These are phyloP conservation scores for Diploptera punctata DNA, from an alignment of 2,888 invertebrate genomes.

Conservation along the genomic window DNA sequence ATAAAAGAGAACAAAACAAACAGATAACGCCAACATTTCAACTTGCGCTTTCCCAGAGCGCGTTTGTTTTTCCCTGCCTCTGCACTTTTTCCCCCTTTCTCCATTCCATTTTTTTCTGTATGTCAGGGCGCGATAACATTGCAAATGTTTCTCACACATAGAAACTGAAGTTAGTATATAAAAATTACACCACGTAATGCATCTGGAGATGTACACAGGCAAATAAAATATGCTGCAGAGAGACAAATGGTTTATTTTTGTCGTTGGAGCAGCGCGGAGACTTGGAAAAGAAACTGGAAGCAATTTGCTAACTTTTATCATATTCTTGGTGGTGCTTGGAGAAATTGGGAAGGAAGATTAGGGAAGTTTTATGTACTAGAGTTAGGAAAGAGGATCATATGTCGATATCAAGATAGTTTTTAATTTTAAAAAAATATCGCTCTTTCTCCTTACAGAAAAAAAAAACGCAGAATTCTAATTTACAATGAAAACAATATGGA, in stretches of 20 bases:
- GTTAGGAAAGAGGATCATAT: too few relatives aligned
- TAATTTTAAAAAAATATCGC: too few relatives aligned
- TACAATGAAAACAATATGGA: too few relatives aligned
- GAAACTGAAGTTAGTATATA: not conserved
- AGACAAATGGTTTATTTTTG: not conserved
- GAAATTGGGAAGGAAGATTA: not conserved
- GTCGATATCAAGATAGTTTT: too few relatives aligned
- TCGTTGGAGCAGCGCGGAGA: not conserved
- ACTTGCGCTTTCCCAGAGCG: not conserved
- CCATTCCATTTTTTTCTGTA: not conserved
- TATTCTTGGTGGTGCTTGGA: not conserved
- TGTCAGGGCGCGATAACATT: not conserved
- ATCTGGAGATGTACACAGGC: not conserved
- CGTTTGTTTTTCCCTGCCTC: not conserved
- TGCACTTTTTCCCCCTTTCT: not conserved
- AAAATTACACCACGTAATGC: conserved; percentile 1
- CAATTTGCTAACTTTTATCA: not conserved
- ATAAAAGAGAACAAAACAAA: not conserved
- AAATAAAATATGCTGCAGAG: not conserved
- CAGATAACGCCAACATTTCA: not conserved
- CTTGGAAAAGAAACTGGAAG: not conserved
- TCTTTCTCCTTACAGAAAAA: too few relatives aligned
- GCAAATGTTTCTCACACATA: not conserved
- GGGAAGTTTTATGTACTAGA: too few relatives aligned
- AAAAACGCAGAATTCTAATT: too few relatives aligned